phyloP scores from a whole-genome alignment of 2,113 vertebrate species.

The Gopherus flavomarginatus region DNA sequence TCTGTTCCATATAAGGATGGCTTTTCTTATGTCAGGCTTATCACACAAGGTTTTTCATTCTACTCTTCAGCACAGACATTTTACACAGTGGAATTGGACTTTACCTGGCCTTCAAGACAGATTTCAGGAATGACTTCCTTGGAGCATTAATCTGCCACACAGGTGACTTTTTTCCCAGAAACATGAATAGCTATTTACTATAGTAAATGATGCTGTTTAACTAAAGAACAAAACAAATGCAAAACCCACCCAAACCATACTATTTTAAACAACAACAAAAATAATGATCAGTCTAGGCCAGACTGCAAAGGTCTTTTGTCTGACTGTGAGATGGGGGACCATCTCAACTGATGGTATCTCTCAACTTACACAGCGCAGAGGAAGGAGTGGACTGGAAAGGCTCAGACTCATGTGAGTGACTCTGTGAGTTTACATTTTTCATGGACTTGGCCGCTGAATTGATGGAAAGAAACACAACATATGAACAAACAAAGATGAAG shows the following conservation, averaged over 20 bases:
- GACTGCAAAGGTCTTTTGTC: not conserved
- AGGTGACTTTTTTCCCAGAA: not conserved
- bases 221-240: not conserved
- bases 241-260: not conserved
- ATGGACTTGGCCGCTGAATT: conserved; percentile 75
- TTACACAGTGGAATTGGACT: not conserved
- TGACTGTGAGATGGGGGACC: not conserved
- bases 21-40: not conserved
- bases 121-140: not conserved
- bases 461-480: conserved; percentile 81
- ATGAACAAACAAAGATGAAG: conserved; percentile 81
- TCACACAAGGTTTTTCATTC: not conserved
- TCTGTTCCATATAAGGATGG: not conserved
- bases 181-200: not conserved
- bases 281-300: not conserved
- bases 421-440: conserved; percentile 72
- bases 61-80: not conserved
- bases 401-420: conserved; percentile 73
- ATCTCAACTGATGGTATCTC: conserved; percentile 31
- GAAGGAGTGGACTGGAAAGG: conserved; percentile 69
- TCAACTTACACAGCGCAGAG: conserved; percentile 85
- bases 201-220: not conserved
- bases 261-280: not conserved
- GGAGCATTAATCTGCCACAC: not conserved
- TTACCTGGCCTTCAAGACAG: not conserved